phyloP scores from a whole-genome alignment of 2,888 invertebrate genomes.

The Hirtodrosophila cameraria region DNA sequence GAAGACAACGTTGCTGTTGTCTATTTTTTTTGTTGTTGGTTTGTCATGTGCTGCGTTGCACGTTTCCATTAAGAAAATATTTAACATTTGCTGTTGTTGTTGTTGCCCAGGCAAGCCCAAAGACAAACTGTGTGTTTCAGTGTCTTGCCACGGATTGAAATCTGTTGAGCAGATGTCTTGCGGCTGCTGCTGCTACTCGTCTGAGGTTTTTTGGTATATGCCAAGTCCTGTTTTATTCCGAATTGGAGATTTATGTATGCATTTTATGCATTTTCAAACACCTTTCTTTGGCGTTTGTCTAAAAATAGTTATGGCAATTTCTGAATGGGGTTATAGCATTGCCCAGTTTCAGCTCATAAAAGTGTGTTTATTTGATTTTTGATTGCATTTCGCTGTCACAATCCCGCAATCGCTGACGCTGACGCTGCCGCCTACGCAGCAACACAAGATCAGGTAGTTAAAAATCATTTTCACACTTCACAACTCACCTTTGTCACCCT shows the following conservation, averaged over 20 bases:
- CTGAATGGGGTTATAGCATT: conserved; percentile 22
- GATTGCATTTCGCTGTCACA: conserved; percentile 58
- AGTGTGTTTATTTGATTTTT: conserved; percentile 70
- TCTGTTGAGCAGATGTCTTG: conserved; percentile 76
- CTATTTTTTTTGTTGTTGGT: conserved; percentile 44
- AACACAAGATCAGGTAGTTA: conserved; percentile 72
- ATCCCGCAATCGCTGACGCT: conserved; percentile 17
- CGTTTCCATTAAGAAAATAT: conserved; percentile 79
- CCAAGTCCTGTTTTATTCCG: conserved; percentile 31
- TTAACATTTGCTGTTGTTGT: conserved; percentile 72
- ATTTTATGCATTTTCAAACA: conserved; percentile 73
- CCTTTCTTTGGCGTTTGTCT: conserved; percentile 41
- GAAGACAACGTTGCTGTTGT: conserved; percentile 59
- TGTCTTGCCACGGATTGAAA: conserved; percentile 56
- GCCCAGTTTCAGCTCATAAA: conserved; percentile 50
- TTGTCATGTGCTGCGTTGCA: conserved; percentile 66
- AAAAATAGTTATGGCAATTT: conserved; percentile 40
- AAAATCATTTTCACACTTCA: conserved; percentile 65
- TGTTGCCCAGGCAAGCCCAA: conserved; percentile 37
- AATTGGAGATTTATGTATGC: conserved; percentile 56
- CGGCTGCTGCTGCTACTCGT: conserved; percentile 40
- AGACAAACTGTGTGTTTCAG: too few species aligned
- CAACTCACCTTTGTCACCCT: conserved; percentile 26
- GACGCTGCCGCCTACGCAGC: neutral
- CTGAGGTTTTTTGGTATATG: conserved; percentile 13